Conservation (phyloP, 2,888 invertebrate species). For the Rambutsinella grinnellia region DNA sequence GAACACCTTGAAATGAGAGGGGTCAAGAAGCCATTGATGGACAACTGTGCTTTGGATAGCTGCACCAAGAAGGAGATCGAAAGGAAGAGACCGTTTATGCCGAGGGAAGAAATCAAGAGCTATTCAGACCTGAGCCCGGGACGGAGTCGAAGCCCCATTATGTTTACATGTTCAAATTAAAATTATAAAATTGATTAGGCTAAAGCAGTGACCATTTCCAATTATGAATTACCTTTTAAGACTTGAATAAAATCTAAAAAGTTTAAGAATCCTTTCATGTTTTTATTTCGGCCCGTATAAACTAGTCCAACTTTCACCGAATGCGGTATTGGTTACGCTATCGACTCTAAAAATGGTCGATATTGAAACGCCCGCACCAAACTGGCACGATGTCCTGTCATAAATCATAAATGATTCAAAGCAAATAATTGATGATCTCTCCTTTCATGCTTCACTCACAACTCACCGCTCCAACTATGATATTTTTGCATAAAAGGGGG, state of each 20-base stretch:
- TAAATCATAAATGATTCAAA: conserved; percentile 54
- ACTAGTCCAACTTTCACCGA: not conserved
- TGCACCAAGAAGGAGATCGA: conserved; percentile 30
- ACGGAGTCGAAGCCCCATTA: conserved; percentile 33
- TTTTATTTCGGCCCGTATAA: not conserved
- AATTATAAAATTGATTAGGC: conserved; percentile 1
- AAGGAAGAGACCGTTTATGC: conserved; percentile 20
- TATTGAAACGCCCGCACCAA: not conserved
- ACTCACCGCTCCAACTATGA: too few relatives aligned
- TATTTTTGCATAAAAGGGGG: not conserved
- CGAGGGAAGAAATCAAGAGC: conserved; percentile 4
- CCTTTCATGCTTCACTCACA: conserved; percentile 20
- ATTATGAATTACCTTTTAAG: not conserved
- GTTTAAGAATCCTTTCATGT: not conserved
- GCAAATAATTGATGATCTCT: conserved; percentile 52
- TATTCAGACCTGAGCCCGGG: conserved; percentile 22
- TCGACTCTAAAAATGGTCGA: not conserved
- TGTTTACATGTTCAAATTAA: conserved; percentile 13
- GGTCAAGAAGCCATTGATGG: conserved; percentile 15
- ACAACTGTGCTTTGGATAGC: conserved; percentile 36
- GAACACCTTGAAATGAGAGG: conserved; percentile 19
- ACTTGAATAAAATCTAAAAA: not conserved
- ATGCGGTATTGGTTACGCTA: not conserved
- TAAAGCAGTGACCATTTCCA: not conserved
- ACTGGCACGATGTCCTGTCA: not conserved